Base-by-base conservation (phyloP, 2,888 invertebrate species). In the Rhorus exstirpatorius region DNA sequence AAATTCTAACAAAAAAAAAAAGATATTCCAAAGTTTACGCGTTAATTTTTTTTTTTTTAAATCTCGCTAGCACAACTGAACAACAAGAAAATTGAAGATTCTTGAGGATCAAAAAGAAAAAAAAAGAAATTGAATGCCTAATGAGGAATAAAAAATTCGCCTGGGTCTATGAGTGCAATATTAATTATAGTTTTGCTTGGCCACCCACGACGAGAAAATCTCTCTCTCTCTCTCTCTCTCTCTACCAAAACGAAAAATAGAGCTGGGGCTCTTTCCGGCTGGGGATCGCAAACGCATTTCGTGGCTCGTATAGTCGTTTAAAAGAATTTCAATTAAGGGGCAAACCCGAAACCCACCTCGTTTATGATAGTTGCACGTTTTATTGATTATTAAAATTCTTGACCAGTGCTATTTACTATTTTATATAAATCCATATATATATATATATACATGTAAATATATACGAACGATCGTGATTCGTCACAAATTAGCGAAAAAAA, bases 141-240 rank as follows among this genome's bases (percentile, higher is more conserved):
- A 70, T 55, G 53, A 46, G 21, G 26, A 38, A 35, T n/a, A 1
- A 14, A 24, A 24, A 63, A 44, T 24, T 44, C n/a, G 31, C 8
- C 53, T 7, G 19, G 17, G 10, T 63, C 51, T 70, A 53, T 65
- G 60, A 17, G 68, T 24, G 35, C 60, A 10, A 71, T 78, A 80
- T 78, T 68, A 83, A 84, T 84, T 80, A 78, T 75, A 83, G 78
- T 84, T 77, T 71, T 55, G 71, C 75, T 44, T 55, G 75, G 74
- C 68, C 78, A 72, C 65, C 49, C 61, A 63, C 46, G 61, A 79
- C 60, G 58, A 41, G 26, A 72, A 51, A 51, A 38, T 70, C 6
- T 49, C 31, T 38, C 17, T 41, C 55, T 78, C 17, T 58, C 51
- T 82, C 63, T 8, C 53, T 46, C 65, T 49, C 60, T 68, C 35